phyloP scores from a whole-genome alignment of 2,888 invertebrate species.

The Tanypteryx hageni region DNA sequence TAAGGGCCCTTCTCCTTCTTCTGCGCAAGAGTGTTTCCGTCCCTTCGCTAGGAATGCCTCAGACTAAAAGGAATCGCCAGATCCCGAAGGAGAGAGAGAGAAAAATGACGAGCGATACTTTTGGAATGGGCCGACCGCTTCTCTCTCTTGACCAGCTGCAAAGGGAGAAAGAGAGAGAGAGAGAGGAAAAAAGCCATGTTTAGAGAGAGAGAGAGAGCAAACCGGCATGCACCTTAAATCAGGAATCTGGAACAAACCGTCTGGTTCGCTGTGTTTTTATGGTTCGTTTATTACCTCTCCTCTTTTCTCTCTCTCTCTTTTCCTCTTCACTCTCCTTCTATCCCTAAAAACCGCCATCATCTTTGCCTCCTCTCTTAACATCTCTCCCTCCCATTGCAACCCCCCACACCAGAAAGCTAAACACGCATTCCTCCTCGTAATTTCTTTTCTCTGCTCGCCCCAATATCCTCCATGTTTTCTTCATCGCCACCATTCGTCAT shows the following conservation, averaged over 20 bases:
- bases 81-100: background rate
- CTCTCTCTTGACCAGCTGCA: background rate
- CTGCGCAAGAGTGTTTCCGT: background rate
- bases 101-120: background rate
- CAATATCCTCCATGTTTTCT: too few relatives aligned
- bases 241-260: constrained; percentile 22
- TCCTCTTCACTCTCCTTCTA: background rate
- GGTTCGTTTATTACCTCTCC: background rate
- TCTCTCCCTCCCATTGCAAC: background rate
- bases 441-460: too few relatives aligned
- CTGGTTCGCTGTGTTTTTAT: background rate
- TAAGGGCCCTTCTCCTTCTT: background rate
- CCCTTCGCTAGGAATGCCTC: background rate
- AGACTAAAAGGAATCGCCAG: background rate
- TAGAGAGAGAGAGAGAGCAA: background rate
- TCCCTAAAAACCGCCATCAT: background rate
- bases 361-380: background rate
- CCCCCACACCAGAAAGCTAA: background rate
- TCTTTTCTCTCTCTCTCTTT: background rate
- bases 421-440: background rate
- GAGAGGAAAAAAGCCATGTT: background rate
- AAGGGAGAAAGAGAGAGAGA: background rate
- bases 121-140: background rate
- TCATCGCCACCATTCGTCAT: too few relatives aligned
- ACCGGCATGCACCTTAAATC: background rate